phyloP scores from a whole-genome alignment of 2,888 invertebrate species.

The Aphelenchoides bicaudatus region DNA sequence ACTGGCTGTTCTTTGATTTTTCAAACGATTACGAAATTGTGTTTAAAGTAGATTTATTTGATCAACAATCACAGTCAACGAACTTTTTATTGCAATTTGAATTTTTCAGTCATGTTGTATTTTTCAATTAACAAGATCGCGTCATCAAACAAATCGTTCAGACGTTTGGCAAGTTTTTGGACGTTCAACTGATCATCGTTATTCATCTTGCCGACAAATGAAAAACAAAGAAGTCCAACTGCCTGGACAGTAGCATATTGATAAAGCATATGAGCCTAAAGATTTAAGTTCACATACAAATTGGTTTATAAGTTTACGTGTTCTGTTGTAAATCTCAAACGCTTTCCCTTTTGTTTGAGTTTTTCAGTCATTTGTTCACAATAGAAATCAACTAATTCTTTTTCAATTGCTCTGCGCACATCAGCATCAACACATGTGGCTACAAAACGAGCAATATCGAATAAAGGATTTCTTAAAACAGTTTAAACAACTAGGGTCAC shows the following conservation, averaged over 20 bases:
- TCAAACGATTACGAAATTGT: no score
- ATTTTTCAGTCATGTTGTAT: slow-evolving; percentile 3
- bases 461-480: slow-evolving; percentile 4
- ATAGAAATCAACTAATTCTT: not conserved
- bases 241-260: not conserved
- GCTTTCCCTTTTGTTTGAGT: slow-evolving; percentile 1
- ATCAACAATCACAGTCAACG: no score
- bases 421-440: not conserved
- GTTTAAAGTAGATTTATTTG: no score
- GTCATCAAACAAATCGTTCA: not conserved
- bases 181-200: not conserved
- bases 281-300: no score
- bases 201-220: slow-evolving; percentile 1
- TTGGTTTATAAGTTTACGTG: no score
- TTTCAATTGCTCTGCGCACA: not conserved
- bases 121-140: not conserved
- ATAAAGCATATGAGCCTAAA: no score
- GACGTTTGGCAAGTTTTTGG: not conserved
- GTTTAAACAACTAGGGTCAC: not conserved
- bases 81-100: not conserved
- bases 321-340: not conserved
- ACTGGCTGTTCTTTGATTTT: no score
- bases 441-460: slow-evolving; percentile 2
- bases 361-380: not conserved
- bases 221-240: not conserved